Conservation (phyloP, 2,113 vertebrate species). For the Laticauda colubrina region DNA sequence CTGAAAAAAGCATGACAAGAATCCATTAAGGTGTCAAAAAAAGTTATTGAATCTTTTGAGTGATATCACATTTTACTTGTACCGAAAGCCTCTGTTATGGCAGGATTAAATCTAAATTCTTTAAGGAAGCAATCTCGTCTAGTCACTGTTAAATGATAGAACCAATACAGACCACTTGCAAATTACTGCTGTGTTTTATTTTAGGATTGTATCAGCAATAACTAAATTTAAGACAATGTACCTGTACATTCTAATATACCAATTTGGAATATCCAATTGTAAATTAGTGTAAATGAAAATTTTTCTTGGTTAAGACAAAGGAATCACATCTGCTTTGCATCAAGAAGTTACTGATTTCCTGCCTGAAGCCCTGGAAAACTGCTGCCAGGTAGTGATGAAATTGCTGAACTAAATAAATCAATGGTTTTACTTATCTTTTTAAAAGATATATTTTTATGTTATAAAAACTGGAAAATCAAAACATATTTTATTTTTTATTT, state of each 20-base stretch:
- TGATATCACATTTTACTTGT: neutral
- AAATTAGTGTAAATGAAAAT: neutral
- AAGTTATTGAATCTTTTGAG: neutral
- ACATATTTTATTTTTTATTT: neutral
- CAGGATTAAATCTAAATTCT: neutral
- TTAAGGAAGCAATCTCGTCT: neutral
- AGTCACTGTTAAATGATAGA: neutral
- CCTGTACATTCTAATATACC: neutral
- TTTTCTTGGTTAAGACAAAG: neutral
- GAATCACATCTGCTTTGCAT: neutral
- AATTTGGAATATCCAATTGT: neutral
- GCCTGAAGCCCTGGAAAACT: neutral
- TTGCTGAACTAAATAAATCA: neutral
- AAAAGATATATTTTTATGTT: neutral
- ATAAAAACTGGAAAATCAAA: neutral
- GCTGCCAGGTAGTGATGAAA: neutral
- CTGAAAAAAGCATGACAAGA: neutral
- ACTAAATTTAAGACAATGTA: neutral
- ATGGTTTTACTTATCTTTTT: neutral
- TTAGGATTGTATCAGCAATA: neutral
- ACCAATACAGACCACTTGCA: neutral
- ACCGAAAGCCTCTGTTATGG: neutral
- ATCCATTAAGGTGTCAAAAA: neutral
- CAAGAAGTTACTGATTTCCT: neutral
- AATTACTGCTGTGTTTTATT: neutral